A percentile compares a stretch with the other conserved stretches of the same genome.
Evolutionary conservation across 2,888 invertebrate genomes (phyloP).

Genomic region (Pardosa pseudoannulata): DNA sequence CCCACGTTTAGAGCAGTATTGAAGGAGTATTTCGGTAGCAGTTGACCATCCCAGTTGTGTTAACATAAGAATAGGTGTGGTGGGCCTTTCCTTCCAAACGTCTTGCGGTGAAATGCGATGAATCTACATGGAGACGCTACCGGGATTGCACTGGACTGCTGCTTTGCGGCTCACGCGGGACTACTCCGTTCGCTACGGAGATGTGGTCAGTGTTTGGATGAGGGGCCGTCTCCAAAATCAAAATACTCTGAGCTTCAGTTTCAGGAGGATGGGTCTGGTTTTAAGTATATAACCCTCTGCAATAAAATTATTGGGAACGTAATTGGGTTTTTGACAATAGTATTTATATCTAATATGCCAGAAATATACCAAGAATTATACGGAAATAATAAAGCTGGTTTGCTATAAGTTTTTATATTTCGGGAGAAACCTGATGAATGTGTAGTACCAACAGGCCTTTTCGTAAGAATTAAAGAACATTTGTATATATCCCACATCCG

Average conservation of each 20-base stretch:
- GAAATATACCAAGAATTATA: too few species aligned
- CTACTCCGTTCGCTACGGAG: slow-evolving; percentile 10
- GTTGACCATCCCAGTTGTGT: slow-evolving; percentile 61
- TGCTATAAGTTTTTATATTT: too few species aligned
- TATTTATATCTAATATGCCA: too few species aligned
- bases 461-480: too few species aligned
- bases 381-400: too few species aligned
- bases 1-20: slow-evolving; percentile 61
- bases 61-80: slow-evolving; percentile 65
- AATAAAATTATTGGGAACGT: too few species aligned
- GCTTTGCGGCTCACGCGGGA: not conserved
- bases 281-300: too few species aligned
- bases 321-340: too few species aligned
- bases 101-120: slow-evolving; percentile 34
- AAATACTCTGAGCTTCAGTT: not conserved
- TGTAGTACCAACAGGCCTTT: too few species aligned
- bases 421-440: too few species aligned
- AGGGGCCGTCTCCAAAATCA: slow-evolving; percentile 43
- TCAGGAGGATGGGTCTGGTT: too few species aligned
- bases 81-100: slow-evolving; percentile 42
- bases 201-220: not conserved
- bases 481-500: too few species aligned
- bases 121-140: slow-evolving; percentile 51
- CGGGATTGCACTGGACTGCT: slow-evolving; percentile 27
- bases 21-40: slow-evolving; percentile 59